Evolutionary conservation across 2,797 vertebrate genomes (phyloP).

Genomic region (Hybognathus amarus): DNA sequence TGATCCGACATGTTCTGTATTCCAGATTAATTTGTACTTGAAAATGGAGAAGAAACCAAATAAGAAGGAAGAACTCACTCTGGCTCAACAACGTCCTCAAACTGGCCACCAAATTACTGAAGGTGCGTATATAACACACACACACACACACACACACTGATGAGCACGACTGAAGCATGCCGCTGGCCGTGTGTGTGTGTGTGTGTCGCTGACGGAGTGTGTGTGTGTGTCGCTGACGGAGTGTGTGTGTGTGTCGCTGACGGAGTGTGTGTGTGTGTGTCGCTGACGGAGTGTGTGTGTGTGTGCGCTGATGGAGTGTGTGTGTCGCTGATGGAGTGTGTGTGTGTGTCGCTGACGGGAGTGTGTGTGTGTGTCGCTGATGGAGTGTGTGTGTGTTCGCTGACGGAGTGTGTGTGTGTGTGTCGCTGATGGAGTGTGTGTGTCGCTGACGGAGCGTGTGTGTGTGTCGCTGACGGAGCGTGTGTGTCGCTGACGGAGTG

Average conservation of each 20-base stretch:
- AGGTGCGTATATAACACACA: conserved; percentile 74
- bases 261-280: neutral
- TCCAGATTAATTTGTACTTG: conserved; percentile 96
- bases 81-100: conserved; percentile 99
- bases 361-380: neutral
- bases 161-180: neutral
- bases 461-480: too few species aligned
- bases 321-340: neutral
- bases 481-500: too few species aligned
- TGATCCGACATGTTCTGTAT: conserved; percentile 16
- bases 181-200: too few species aligned
- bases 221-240: neutral
- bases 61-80: conserved; percentile 97
- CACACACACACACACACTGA: too few species aligned
- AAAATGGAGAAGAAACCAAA: conserved; percentile 99
- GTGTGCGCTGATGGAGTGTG: neutral
- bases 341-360: too few species aligned
- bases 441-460: neutral
- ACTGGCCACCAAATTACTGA: conserved; percentile 95
- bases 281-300: too few species aligned
- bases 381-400: neutral
- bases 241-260: neutral
- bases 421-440: neutral
- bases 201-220: neutral
- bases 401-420: neutral